Evolutionary conservation across 64 coral and sea anemone species (phyloP), one percentile per base, ranked within the genome.

Genomic region (Pocillopora damicornis): DNA sequence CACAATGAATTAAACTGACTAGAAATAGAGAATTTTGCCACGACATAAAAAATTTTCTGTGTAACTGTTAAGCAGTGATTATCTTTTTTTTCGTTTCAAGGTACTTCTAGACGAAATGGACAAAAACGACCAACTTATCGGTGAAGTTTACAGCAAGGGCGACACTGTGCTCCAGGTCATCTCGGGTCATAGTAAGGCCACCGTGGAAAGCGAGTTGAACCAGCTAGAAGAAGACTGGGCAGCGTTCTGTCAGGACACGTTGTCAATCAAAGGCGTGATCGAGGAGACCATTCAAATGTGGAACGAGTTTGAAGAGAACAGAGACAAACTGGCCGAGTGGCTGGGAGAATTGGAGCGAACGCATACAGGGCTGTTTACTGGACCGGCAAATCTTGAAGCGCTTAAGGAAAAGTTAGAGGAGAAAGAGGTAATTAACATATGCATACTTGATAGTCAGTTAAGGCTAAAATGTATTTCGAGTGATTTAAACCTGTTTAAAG

Each of bases 71-170:
- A 67, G 22, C 64, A 67, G 2, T n/a, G 9, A 18, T 30, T 3
- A 42, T 18, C 11, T 72, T 25, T 77, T 17, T 23, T 60, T 77
- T 59, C 16, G n/a, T 77, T 34, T 77, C 0, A 30, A 96, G 94
- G 84, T 96, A 13, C 77, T 96, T 36, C 75, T 96, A 72, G 94
- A 96, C 63, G 94, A 96, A 63, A 96, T 96, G 94, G 94, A 96
- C 88, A 92, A 82, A 22, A 93, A 90, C 56, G 94, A 96, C 20
- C 83, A 90, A 72, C 81, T 96, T 15, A 96, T 96, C 26, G 94
- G 88, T 15, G 94, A 96, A 37, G 94, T 96, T 37, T 96, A 96
- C 56, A 89, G 34, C 35, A 96, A 96, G 61, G 94, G 94, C 6
- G 94, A 96, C 58, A 90, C 89, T 74, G 73, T 96, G 62, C 83